phyloP scores from a whole-genome alignment of 2,113 vertebrate genomes.

The Neogale vison region DNA sequence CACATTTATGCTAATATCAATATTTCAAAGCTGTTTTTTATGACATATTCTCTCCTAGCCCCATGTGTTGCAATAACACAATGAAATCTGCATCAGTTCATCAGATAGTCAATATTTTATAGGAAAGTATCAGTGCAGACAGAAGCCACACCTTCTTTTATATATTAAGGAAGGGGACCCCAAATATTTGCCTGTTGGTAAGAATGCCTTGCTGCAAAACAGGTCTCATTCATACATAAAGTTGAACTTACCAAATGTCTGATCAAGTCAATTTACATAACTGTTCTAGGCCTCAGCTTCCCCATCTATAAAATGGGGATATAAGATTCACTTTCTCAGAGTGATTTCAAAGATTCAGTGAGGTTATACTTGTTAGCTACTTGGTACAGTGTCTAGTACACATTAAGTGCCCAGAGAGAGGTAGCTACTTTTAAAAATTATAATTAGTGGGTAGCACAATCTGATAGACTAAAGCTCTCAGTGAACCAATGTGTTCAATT shows the following conservation, averaged over 20 bases:
- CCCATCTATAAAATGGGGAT: neutral
- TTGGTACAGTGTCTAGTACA: neutral
- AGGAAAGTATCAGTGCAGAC: neutral
- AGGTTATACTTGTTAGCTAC: neutral
- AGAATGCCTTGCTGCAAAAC: neutral
- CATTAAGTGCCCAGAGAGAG: neutral
- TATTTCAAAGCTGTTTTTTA: conserved; percentile 42
- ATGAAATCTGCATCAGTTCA: neutral
- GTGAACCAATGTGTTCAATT: neutral
- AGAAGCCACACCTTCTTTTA: neutral
- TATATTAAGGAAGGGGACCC: neutral
- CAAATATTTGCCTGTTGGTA: neutral
- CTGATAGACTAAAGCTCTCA: neutral
- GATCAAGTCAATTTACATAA: neutral
- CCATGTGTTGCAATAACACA: neutral
- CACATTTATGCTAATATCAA: conserved; percentile 17
- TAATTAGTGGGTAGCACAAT: neutral
- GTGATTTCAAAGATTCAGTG: neutral
- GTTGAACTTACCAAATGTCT: neutral
- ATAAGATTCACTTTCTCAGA: neutral
- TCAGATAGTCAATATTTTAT: neutral
- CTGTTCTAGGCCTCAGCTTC: neutral
- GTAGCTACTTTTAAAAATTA: neutral
- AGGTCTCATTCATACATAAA: neutral
- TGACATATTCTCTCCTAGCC: neutral